Base-by-base conservation (phyloP, 1,140 invertebrate genomes). In the Drosophila pseudoobscura region DNA sequence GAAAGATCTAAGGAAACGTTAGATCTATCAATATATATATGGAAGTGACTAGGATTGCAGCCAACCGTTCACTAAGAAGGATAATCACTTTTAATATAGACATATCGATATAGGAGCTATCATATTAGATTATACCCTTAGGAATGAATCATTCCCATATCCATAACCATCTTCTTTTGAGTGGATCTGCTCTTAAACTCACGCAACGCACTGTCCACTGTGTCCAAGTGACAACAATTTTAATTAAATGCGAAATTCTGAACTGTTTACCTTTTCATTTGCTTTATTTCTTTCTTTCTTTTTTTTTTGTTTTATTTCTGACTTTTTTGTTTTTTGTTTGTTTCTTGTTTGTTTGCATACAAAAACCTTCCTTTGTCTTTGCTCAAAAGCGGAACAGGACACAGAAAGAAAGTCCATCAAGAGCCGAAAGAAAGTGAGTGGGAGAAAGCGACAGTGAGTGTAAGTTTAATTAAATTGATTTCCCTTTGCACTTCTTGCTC, bases 201-300 rank as follows among this genome's bases (percentile, higher is more conserved):
- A 29, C 13, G 11, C 6, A 11, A 15, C 24, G 2, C 29, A 52
- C n/a, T 26, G 15, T n/a, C 8, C 20, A 24, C 2, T 0, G 20
- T 7, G 20, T 20, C 20, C 20, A 24, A 22, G 47, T 63, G 66
- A 68, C 39, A 49, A 49, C 45, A 57, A 54, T 87, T 84, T 85
- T 64, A 80, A 87, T 78, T 80, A 80, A 71, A 54, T 73, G 39
- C 71, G 41, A 61, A 61, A 60, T 62, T 58, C 56, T 17, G 50
- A 69, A 17, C n/a, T 68, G 24, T 56, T 56, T 49, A 39, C 44
- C 9, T 47, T 50, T 51, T 26, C 31, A 20, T 11, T 8, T 11
- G 22, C 35, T 45, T 7, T 13, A 11, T 43, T 26, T 31, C 6
- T 3, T 17, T 35, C 15, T 55, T 5, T 13, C 2, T 43, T 3